Percentiles rank a stretch among this genome's conserved stretches.
These are phyloP conservation scores for Trachelipus rathkii DNA, from an alignment of 1,140 invertebrate genomes.

Conservation along the genomic window DNA sequence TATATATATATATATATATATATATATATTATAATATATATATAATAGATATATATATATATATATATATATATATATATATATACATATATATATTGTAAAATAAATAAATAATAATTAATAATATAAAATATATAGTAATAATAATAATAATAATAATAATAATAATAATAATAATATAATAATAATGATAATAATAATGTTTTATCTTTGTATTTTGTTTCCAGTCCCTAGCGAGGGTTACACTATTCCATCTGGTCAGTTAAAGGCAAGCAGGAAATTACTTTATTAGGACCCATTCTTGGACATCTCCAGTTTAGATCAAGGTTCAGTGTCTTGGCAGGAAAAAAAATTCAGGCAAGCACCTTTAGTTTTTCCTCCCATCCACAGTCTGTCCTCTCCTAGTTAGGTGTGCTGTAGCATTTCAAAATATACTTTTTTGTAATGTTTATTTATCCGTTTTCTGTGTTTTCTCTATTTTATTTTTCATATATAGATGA, in stretches of 20 bases:
- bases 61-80: too few relatives aligned
- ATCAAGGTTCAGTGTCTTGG: slow-evolving; percentile 73
- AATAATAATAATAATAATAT: too few relatives aligned
- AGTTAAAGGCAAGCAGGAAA: slow-evolving; percentile 51
- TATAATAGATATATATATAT: too few relatives aligned
- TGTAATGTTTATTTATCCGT: not conserved
- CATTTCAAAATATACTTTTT: not conserved
- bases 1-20: too few relatives aligned
- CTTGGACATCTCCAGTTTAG: slow-evolving; percentile 70
- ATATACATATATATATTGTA: too few relatives aligned
- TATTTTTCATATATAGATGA: slow-evolving; percentile 50
- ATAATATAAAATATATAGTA: too few relatives aligned
- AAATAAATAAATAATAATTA: too few relatives aligned
- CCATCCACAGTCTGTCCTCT: not conserved
- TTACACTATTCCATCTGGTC: not conserved
- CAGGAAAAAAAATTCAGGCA: slow-evolving; percentile 64
- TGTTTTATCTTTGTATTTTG: not conserved
- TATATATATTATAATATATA: too few relatives aligned
- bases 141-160: too few relatives aligned
- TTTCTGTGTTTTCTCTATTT: not conserved
- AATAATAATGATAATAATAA: too few relatives aligned
- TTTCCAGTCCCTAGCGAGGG: not conserved
- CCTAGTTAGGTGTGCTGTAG: not conserved
- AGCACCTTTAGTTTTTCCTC: slow-evolving; percentile 1
- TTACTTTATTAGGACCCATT: slow-evolving; percentile 66